Base-by-base conservation (phyloP, 2,113 vertebrate species). In the Bambusicola thoracicus region DNA sequence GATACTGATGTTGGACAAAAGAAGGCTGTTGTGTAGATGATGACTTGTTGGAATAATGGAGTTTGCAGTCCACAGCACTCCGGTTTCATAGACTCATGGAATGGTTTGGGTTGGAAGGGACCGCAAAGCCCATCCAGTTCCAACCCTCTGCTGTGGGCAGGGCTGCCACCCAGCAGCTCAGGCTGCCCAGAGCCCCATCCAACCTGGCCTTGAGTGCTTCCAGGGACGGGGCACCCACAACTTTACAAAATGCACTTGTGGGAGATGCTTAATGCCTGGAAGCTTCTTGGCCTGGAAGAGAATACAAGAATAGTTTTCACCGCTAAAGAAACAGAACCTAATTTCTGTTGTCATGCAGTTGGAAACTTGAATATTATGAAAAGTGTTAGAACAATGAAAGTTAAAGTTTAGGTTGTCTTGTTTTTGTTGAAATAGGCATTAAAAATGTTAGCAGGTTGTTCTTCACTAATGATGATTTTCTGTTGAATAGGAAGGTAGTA, bases 391-490 rank as follows among this genome's bases (percentile, higher is more conserved):
- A 46, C 53, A 70, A 56, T 15, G 49, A 48, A 76, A 85, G 59
- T 84, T 63, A 61, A 74, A 84, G 36, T 73, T 84, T 49, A 3
- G 55, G 12, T 81, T 75, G 41, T 87, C 46, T 90, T 41, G 32
- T 17, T 30, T 95, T 34, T 74, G 82, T 85, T 88, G 65, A 90
- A 81, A 80, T 22, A 70, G 41, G 7, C 44, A 36, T 83, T 59
- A 80, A 74, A 69, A 80, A 63, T 15, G 7, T 56, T 70, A 87
- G 38, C 8, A 15, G 55, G 49, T 89, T 30, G 1, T 88, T 92
- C 58, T 8, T 91, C 15, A 16, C 91, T 91, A 93, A 85, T 90
- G 41, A 56, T 90, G 87, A 70, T 56, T 79, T 91, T 89, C 51
- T 46, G 20, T 63, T 89, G 46, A 51, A 4, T 77, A 51, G 53